Percentiles rank a stretch among this genome's conserved stretches.
These are phyloP conservation scores for Arrhopalites spinosus DNA, from an alignment of 2,888 invertebrate genomes.

Conservation along the genomic window DNA sequence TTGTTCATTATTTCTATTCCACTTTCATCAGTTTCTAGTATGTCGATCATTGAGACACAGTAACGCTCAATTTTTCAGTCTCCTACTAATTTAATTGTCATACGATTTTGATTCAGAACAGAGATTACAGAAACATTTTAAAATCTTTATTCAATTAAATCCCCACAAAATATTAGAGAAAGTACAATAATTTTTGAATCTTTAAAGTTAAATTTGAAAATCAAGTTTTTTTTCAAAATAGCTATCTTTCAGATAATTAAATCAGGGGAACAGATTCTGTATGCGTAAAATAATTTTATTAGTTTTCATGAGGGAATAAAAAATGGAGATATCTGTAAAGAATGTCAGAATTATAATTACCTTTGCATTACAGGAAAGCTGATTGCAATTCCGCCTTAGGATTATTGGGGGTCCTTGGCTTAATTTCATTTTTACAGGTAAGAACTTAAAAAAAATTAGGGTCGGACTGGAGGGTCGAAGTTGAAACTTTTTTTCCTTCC, in stretches of 20 bases:
- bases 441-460: too few species aligned
- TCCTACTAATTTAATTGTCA: neutral
- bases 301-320: too few species aligned
- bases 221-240: too few species aligned
- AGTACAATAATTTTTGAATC: neutral
- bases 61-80: neutral
- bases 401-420: constrained; percentile 50
- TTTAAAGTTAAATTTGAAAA: too few species aligned
- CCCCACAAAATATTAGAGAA: neutral
- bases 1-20: too few species aligned
- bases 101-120: constrained; percentile 11
- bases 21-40: too few species aligned
- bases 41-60: neutral
- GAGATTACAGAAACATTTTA: neutral
- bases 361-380: constrained; percentile 36
- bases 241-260: too few species aligned
- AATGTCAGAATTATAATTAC: neutral
- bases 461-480: too few species aligned
- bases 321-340: neutral
- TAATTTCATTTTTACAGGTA: constrained; percentile 53
- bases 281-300: too few species aligned
- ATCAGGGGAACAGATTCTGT: too few species aligned
- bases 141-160: neutral
- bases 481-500: too few species aligned
- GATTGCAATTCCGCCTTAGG: constrained; percentile 53